Percentiles rank a stretch among this genome's conserved stretches.
phyloP scores from a whole-genome alignment of 2,888 invertebrate species.

The Steinernema hermaphroditum region DNA sequence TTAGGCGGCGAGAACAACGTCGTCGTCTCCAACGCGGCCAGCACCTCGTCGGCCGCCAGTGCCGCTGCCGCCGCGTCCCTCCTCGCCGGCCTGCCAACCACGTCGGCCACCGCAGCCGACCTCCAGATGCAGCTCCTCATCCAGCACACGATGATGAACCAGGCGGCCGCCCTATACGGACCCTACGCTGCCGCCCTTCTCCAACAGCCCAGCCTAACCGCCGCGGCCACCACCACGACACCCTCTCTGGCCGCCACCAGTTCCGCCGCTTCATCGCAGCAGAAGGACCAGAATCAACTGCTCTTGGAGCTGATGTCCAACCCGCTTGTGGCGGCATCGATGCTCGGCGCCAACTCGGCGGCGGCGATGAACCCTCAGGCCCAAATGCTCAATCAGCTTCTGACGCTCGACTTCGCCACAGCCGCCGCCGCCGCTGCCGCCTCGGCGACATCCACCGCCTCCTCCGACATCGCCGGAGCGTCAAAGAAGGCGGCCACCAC shows the following conservation, averaged over 20 bases:
- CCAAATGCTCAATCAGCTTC: slow-evolving; percentile 15
- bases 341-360: not conserved
- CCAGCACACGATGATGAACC: slow-evolving; percentile 44
- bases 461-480: slow-evolving; percentile 31
- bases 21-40: slow-evolving; percentile 24
- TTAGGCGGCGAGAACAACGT: slow-evolving; percentile 47
- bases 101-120: slow-evolving; percentile 36
- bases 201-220: slow-evolving; percentile 1
- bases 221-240: not conserved
- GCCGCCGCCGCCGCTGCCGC: slow-evolving; percentile 28
- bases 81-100: not conserved
- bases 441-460: slow-evolving; percentile 17
- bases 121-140: slow-evolving; percentile 52
- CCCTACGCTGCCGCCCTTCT: slow-evolving; percentile 26
- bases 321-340: slow-evolving; percentile 5
- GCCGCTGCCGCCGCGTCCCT: slow-evolving; percentile 28
- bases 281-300: slow-evolving; percentile 18
- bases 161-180: slow-evolving; percentile 15
- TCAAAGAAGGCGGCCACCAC: slow-evolving; percentile 18
- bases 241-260: not conserved
- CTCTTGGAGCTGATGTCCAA: slow-evolving; percentile 25
- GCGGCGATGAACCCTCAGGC: slow-evolving; percentile 14
- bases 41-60: slow-evolving; percentile 11
- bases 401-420: not conserved
- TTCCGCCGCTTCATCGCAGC: not conserved